phyloP scores from a whole-genome alignment of 2,113 vertebrate species.

The Geothlypis trichas region DNA sequence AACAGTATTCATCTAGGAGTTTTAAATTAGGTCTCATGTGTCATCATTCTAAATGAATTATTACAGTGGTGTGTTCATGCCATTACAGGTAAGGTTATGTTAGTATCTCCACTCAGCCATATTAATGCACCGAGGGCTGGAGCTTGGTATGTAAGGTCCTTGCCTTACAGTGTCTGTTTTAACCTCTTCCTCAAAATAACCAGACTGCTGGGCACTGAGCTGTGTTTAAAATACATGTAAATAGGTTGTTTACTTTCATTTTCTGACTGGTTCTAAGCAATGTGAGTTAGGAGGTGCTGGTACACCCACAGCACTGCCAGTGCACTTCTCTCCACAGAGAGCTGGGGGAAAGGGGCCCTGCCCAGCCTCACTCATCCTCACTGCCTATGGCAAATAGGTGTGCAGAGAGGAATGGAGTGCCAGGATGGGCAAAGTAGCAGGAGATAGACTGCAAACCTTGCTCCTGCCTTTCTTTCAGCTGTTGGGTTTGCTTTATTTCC shows the following conservation, averaged over 20 bases:
- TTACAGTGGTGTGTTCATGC: conserved; percentile 80
- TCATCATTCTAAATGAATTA: conserved; percentile 86
- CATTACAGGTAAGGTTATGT: conserved; percentile 78
- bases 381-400: background rate
- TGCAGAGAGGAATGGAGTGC: background rate
- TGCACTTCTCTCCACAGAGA: background rate
- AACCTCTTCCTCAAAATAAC: conserved; percentile 70
- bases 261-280: background rate
- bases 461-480: background rate
- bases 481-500: background rate
- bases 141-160: conserved; percentile 71
- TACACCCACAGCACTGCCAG: rapidly evolving
- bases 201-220: background rate
- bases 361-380: background rate
- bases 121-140: conserved; percentile 67
- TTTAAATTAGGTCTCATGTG: conserved; percentile 87
- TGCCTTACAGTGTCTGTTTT: conserved; percentile 65
- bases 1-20: conserved; percentile 82
- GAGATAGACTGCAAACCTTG: background rate
- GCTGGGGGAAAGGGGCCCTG: background rate
- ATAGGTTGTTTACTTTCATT: conserved; percentile 11
- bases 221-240: conserved; percentile 21
- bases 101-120: conserved; percentile 76
- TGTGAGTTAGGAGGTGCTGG: background rate
- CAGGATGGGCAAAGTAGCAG: background rate